Conservation (phyloP, 2,888 invertebrate genomes). For the Lycia hirtaria region DNA sequence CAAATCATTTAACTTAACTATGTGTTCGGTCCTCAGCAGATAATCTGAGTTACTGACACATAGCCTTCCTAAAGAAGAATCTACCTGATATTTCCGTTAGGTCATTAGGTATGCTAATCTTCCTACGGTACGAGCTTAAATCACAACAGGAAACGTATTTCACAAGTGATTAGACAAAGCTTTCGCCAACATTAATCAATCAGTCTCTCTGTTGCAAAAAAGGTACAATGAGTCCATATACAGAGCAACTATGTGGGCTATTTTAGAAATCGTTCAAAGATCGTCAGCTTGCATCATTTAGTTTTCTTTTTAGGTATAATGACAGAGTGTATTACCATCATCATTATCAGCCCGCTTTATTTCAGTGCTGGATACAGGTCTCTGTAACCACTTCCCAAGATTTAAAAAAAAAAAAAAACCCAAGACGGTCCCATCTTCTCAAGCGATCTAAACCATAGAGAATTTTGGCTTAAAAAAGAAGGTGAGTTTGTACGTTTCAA, state of each 20-base stretch:
- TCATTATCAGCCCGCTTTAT: no score
- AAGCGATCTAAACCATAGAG: no score
- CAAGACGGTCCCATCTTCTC: no score
- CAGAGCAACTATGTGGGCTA: conserved; percentile 11
- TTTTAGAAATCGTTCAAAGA: not conserved
- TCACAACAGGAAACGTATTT: conserved; percentile 19
- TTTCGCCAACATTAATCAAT: conserved; percentile 24
- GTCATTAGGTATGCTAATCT: conserved; percentile 12
- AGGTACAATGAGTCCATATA: conserved; percentile 11
- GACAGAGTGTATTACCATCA: no score
- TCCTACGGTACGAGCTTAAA: not conserved
- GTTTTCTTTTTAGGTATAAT: no score
- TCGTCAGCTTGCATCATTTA: not conserved
- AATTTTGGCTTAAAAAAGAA: no score
- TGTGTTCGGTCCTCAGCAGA: no score
- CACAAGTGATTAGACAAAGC: conserved; percentile 28
- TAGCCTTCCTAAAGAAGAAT: not conserved
- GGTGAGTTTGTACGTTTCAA: no score
- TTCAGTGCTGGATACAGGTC: no score
- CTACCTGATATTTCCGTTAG: not conserved
- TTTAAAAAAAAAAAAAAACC: no score
- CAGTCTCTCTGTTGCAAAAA: conserved; percentile 17
- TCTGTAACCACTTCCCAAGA: no score
- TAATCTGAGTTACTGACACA: not conserved
- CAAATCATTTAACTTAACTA: no score